Conservation (phyloP, 2,113 vertebrate species). For the Pelobates fuscus region DNA sequence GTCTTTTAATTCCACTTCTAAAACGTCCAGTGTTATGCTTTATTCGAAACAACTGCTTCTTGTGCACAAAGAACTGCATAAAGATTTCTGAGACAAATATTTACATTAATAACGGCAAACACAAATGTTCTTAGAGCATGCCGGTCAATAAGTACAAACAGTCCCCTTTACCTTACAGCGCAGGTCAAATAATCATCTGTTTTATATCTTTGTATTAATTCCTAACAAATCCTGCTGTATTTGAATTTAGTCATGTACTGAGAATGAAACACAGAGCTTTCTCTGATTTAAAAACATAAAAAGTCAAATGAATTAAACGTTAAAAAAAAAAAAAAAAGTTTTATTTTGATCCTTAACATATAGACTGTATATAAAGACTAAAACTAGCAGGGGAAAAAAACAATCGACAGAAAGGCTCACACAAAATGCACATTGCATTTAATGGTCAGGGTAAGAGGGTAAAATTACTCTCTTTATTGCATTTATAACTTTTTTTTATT, state of each 20-base stretch:
- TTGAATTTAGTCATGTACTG: constrained; percentile 38
- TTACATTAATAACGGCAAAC: constrained; percentile 33
- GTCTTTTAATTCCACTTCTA: constrained; percentile 8
- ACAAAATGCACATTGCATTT: no score
- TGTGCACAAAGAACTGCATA: constrained; percentile 10
- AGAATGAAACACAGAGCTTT: constrained; percentile 28
- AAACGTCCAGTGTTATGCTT: constrained; percentile 8
- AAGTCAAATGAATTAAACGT: constrained; percentile 9
- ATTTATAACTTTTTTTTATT: no score
- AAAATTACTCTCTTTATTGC: no score
- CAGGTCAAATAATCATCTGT: constrained; percentile 52
- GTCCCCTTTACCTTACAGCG: constrained; percentile 36
- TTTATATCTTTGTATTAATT: constrained; percentile 57
- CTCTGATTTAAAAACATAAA: constrained; percentile 13
- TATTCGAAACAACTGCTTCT: constrained; percentile 10
- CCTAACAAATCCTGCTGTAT: constrained; percentile 48
- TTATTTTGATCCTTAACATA: not conserved
- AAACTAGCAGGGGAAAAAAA: not conserved
- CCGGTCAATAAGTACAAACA: not conserved
- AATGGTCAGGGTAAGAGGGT: no score
- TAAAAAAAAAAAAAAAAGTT: constrained; percentile 20
- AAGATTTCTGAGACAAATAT: constrained; percentile 29
- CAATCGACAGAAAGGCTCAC: not conserved
- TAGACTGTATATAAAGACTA: no score
- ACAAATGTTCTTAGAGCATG: constrained; percentile 8